Conservation (phyloP, 2,888 invertebrate genomes). For the Blera fallax region DNA sequence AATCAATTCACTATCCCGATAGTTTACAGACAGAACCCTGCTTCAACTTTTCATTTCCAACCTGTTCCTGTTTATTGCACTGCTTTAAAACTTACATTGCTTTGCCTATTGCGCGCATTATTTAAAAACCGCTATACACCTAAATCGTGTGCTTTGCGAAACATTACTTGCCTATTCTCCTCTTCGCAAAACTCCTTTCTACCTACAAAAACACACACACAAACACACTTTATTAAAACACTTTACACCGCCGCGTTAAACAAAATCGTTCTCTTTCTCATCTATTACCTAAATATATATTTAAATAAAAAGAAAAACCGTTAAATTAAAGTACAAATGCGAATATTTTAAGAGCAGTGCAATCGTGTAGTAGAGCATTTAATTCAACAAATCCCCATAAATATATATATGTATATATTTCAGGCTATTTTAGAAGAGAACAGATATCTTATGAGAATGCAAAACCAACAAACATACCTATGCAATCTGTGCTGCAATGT, state of each 20-base stretch:
- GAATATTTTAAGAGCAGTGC: slow-evolving; percentile 30
- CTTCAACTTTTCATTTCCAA: neutral
- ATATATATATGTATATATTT: slow-evolving; percentile 67
- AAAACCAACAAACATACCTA: slow-evolving; percentile 74
- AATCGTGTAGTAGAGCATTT: slow-evolving; percentile 34
- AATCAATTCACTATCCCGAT: no score
- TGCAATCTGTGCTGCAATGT: slow-evolving; percentile 75
- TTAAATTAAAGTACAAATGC: slow-evolving; percentile 1
- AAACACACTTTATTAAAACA: neutral
- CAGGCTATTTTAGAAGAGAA: slow-evolving; percentile 75
- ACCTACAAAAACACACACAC: neutral
- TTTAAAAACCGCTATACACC: neutral
- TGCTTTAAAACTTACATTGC: neutral
- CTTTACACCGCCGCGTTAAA: neutral
- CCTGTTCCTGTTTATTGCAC: slow-evolving; percentile 2
- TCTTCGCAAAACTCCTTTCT: neutral
- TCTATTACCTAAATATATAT: slow-evolving; percentile 34
- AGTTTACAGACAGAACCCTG: neutral
- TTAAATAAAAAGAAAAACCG: neutral
- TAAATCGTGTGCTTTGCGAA: neutral
- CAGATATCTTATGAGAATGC: slow-evolving; percentile 75
- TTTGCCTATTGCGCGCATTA: neutral
- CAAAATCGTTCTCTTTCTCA: slow-evolving; percentile 12
- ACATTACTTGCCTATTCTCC: neutral
- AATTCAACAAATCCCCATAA: slow-evolving; percentile 15